Evolutionary conservation across 2,888 invertebrate species (phyloP).

Genomic region (Pristionchus entomophagus): DNA sequence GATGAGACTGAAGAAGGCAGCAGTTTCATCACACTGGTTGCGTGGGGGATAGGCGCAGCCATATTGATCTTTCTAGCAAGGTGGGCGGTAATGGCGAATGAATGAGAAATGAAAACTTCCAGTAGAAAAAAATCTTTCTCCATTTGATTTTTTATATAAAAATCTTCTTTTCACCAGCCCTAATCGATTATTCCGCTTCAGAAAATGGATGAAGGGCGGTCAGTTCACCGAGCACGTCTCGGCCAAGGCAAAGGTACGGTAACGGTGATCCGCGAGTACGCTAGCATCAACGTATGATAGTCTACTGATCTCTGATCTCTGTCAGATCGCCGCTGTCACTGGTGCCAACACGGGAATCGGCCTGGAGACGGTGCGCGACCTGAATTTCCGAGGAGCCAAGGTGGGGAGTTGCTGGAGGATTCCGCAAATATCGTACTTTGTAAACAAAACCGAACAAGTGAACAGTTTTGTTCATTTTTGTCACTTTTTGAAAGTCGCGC

Average conservation of each 20-base stretch:
- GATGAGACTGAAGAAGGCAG: constrained; percentile 39
- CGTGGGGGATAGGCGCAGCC: constrained; percentile 24
- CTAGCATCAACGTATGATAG: too few species aligned
- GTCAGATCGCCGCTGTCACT: constrained; percentile 81
- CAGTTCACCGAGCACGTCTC: constrained; percentile 73
- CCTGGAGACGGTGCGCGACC: constrained; percentile 73
- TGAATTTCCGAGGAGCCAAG: constrained; percentile 71
- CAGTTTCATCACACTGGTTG: neutral
- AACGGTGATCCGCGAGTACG: too few species aligned
- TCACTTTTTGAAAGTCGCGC: too few species aligned
- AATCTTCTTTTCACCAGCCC: too few species aligned
- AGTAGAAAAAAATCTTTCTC: too few species aligned
- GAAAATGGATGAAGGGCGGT: constrained; percentile 67
- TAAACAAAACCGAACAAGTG: too few species aligned
- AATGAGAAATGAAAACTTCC: too few species aligned
- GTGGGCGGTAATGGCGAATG: too few species aligned
- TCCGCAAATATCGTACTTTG: too few species aligned
- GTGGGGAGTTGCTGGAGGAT: constrained; percentile 51
- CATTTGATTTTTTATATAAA: too few species aligned
- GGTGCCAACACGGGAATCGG: constrained; percentile 82
- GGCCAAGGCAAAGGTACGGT: constrained; percentile 81
- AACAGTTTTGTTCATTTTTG: too few species aligned
- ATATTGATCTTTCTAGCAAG: neutral
- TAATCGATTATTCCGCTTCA: neutral
- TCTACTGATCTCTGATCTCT: neutral